Percentiles rank a stretch among this genome's conserved stretches.
Evolutionary conservation across 2,888 invertebrate species (phyloP).

Genomic region (Deladenus siricidicola): DNA sequence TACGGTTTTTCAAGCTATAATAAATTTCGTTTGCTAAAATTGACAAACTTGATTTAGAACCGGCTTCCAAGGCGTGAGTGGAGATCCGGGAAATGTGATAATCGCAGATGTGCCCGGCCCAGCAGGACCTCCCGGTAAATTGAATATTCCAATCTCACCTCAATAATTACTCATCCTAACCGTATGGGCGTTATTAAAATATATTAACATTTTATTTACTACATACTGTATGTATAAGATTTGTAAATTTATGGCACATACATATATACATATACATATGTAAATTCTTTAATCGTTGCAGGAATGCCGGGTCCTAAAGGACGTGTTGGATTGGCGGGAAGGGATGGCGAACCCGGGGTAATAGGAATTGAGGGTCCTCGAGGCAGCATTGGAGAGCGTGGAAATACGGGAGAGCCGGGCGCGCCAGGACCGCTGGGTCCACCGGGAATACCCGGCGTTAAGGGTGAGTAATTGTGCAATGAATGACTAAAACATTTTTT

Average conservation of each 20-base stretch:
- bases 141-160: neutral
- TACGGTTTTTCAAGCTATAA: neutral
- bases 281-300: neutral
- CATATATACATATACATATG: too few relatives aligned
- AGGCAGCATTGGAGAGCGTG: conserved; percentile 9
- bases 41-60: neutral
- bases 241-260: too few relatives aligned
- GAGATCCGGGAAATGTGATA: conserved; percentile 1
- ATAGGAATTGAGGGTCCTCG: conserved; percentile 1
- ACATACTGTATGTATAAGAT: too few relatives aligned
- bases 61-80: conserved; percentile 1
- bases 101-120: conserved; percentile 1
- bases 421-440: conserved; percentile 6
- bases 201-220: too few relatives aligned
- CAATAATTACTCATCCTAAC: neutral
- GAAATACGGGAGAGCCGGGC: conserved; percentile 4
- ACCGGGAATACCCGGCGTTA: conserved; percentile 7
- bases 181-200: neutral
- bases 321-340: conserved; percentile 6
- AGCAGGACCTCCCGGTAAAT: conserved; percentile 5
- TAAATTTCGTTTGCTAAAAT: neutral
- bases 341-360: conserved; percentile 10
- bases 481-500: neutral
- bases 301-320: conserved; percentile 2
- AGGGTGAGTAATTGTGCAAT: too few relatives aligned